Percentiles rank a stretch among this genome's conserved stretches.
Conservation (phyloP, 2,888 invertebrate genomes). For the Leptinotarsa juncta region DNA sequence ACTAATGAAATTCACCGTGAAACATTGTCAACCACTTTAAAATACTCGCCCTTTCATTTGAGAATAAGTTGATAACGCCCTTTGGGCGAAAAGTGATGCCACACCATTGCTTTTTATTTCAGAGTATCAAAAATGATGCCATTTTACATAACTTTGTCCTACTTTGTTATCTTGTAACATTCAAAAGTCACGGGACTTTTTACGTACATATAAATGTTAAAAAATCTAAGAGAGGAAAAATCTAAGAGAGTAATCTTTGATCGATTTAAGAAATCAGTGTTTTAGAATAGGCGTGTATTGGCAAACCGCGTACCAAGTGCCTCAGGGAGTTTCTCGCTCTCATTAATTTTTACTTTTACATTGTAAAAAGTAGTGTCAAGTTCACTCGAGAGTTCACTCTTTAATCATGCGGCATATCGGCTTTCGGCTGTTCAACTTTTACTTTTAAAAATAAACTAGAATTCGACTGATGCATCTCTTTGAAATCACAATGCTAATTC, state of each 20-base stretch:
- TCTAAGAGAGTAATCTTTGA: not conserved
- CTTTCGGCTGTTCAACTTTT: slow-evolving; percentile 1
- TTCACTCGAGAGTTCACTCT: slow-evolving; percentile 33
- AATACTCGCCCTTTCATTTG: no score
- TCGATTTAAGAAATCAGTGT: not conserved
- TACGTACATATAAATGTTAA: not conserved
- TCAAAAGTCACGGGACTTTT: no score
- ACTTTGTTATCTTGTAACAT: no score
- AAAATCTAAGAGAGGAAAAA: not conserved
- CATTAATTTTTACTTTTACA: slow-evolving; percentile 21
- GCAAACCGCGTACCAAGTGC: not conserved
- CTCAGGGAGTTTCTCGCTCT: slow-evolving; percentile 7
- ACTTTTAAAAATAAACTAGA: slow-evolving; percentile 18
- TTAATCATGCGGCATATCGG: not conserved
- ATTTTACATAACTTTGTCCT: no score
- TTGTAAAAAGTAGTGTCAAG: slow-evolving; percentile 30
- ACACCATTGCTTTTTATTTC: no score
- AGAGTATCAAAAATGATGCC: no score
- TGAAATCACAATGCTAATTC: no score
- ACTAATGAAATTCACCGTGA: no score
- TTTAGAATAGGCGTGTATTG: not conserved
- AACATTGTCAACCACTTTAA: no score
- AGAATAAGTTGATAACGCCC: no score
- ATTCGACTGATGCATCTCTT: not conserved
- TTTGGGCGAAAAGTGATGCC: no score